These are phyloP conservation scores for Panthera tigris DNA, from an alignment of 2,113 vertebrate species.

Conservation along the genomic window DNA sequence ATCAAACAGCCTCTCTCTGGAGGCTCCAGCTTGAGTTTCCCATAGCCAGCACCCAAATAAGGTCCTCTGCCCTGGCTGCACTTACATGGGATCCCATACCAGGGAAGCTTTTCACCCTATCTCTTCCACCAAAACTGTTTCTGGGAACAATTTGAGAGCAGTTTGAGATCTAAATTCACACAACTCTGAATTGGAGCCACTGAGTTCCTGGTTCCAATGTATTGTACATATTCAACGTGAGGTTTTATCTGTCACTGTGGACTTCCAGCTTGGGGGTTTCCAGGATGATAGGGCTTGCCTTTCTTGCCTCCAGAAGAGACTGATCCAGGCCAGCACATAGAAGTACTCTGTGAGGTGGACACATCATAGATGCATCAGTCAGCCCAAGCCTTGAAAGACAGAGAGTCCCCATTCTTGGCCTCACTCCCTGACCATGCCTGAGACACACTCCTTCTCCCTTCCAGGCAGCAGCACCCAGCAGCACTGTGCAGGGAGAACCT, in stretches of 20 bases:
- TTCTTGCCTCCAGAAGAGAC: neutral
- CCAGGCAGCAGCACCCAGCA: no score
- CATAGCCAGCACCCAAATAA: neutral
- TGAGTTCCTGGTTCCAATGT: neutral
- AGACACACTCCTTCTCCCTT: neutral
- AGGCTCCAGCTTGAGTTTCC: neutral
- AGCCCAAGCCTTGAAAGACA: neutral
- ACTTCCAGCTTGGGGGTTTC: neutral
- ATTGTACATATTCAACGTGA: neutral
- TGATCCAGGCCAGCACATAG: neutral
- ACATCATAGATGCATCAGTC: neutral
- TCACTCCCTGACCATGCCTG: neutral
- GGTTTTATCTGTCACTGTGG: neutral
- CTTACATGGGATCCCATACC: neutral
- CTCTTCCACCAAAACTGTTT: neutral
- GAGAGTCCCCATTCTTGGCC: neutral
- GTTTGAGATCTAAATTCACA: neutral
- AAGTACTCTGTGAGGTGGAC: neutral
- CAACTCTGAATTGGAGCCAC: neutral
- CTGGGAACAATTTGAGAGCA: neutral
- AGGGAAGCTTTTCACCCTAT: neutral
- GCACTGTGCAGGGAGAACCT: neutral
- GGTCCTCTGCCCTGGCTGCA: neutral
- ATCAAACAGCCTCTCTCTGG: neutral
- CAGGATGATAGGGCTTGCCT: neutral